phyloP scores from a whole-genome alignment of 2,888 invertebrate species.

The Drosophila monieri region DNA sequence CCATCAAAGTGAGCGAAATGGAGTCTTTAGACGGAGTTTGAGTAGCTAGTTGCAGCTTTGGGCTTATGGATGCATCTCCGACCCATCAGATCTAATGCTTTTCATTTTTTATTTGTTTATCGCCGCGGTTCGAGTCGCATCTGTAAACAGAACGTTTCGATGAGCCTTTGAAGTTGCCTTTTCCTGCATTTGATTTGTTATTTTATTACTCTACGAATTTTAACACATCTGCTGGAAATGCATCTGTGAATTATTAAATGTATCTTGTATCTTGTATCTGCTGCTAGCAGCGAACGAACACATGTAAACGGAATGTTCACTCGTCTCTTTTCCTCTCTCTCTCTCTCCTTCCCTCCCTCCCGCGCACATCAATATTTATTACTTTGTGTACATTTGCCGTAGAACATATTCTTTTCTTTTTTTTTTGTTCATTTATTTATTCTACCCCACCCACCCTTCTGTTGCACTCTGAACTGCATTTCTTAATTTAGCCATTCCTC shows the following conservation, averaged over 20 bases:
- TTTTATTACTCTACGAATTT: conserved; percentile 83
- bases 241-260: conserved; percentile 77
- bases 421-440: conserved; percentile 50
- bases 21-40: background rate
- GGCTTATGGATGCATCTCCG: conserved; percentile 8
- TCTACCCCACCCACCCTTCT: conserved; percentile 18
- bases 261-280: conserved; percentile 43
- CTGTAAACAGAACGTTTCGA: conserved; percentile 67
- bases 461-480: conserved; percentile 66
- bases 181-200: conserved; percentile 75
- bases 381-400: conserved; percentile 57
- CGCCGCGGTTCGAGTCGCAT: conserved; percentile 57
- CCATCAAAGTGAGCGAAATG: conserved; percentile 59
- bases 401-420: conserved; percentile 39
- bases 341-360: conserved; percentile 26
- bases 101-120: conserved; percentile 21
- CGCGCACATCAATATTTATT: conserved; percentile 76
- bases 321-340: conserved; percentile 18
- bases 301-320: conserved; percentile 72
- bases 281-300: conserved; percentile 58
- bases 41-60: background rate
- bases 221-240: conserved; percentile 83
- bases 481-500: conserved; percentile 72
- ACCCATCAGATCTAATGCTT: conserved; percentile 7
- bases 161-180: conserved; percentile 44